These are phyloP conservation scores for Clupea harengus DNA, from an alignment of 2,113 vertebrate genomes.

Conservation along the genomic window DNA sequence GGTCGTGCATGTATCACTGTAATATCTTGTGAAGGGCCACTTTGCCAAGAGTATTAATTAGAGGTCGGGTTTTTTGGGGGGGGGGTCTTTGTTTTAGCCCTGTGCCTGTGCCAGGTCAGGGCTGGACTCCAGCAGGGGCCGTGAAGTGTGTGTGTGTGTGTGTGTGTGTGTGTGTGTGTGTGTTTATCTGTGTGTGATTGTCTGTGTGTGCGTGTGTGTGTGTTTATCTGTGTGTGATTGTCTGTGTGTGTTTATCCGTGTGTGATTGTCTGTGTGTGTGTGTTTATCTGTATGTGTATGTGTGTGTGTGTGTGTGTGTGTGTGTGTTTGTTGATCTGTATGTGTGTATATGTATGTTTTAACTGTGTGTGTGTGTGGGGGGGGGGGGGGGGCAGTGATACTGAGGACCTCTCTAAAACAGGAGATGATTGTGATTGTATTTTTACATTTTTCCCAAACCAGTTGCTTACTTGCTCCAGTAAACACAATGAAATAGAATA, in stretches of 20 bases:
- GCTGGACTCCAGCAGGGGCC: slow-evolving; percentile 42
- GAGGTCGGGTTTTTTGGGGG: slow-evolving; percentile 69
- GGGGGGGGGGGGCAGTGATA: too few species aligned
- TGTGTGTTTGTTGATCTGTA: not conserved
- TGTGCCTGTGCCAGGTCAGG: slow-evolving; percentile 47
- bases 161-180: slow-evolving; percentile 26
- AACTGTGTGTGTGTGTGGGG: too few species aligned
- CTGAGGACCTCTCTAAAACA: not conserved
- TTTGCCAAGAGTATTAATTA: slow-evolving; percentile 79
- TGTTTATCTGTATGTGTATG: too few species aligned
- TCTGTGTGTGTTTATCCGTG: too few species aligned
- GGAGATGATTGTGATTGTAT: not conserved
- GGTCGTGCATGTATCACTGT: too few species aligned
- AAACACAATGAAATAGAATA: not conserved
- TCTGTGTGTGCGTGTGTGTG: not conserved
- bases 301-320: not conserved
- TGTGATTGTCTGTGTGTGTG: too few species aligned
- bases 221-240: too few species aligned
- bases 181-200: not conserved
- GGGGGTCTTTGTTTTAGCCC: slow-evolving; percentile 47
- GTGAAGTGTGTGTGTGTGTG: slow-evolving; percentile 28
- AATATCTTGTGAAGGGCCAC: slow-evolving; percentile 56
- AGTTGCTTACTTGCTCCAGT: not conserved
- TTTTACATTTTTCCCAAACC: too few species aligned
- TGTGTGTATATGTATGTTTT: too few species aligned